These are phyloP conservation scores for Heliconius hortense DNA, from an alignment of 2,888 invertebrate genomes.

Conservation along the genomic window DNA sequence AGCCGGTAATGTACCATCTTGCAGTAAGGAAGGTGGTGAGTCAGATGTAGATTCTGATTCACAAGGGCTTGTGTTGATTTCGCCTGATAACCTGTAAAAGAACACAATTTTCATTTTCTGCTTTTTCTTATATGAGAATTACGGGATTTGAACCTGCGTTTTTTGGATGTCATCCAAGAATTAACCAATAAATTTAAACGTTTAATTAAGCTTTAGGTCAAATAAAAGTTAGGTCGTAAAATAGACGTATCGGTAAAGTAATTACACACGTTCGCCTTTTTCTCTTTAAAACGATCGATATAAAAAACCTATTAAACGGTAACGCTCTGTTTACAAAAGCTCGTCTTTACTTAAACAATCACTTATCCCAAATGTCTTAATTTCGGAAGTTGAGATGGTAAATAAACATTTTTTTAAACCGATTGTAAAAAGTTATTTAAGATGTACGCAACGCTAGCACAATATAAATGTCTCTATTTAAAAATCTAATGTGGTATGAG, in stretches of 20 bases:
- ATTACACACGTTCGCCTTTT: constrained; percentile 49
- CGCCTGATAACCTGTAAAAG: constrained; percentile 67
- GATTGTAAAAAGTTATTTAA: constrained; percentile 34
- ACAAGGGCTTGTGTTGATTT: constrained; percentile 81
- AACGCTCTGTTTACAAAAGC: constrained; percentile 52
- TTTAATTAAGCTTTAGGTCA: not conserved
- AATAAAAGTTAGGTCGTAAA: constrained; percentile 24
- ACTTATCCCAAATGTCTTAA: constrained; percentile 59
- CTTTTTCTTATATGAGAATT: not conserved
- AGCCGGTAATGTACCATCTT: constrained; percentile 72
- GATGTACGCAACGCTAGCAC: constrained; percentile 13
- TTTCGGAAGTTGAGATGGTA: constrained; percentile 55
- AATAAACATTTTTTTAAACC: constrained; percentile 42
- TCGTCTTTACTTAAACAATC: constrained; percentile 55
- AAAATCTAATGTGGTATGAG: constrained; percentile 27
- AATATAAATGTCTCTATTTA: constrained; percentile 38
- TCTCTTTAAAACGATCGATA: constrained; percentile 52
- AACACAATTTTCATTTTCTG: not conserved
- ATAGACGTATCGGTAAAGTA: constrained; percentile 31
- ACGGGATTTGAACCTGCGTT: not conserved
- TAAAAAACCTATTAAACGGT: constrained; percentile 55
- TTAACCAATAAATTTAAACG: not conserved
- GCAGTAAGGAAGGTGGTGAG: constrained; percentile 78
- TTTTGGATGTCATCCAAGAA: not conserved
- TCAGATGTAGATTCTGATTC: constrained; percentile 84